Percentiles rank a stretch among this genome's conserved stretches.
These are phyloP conservation scores for Melikaiella ostensackeni DNA, from an alignment of 2,888 invertebrate genomes.

Conservation along the genomic window DNA sequence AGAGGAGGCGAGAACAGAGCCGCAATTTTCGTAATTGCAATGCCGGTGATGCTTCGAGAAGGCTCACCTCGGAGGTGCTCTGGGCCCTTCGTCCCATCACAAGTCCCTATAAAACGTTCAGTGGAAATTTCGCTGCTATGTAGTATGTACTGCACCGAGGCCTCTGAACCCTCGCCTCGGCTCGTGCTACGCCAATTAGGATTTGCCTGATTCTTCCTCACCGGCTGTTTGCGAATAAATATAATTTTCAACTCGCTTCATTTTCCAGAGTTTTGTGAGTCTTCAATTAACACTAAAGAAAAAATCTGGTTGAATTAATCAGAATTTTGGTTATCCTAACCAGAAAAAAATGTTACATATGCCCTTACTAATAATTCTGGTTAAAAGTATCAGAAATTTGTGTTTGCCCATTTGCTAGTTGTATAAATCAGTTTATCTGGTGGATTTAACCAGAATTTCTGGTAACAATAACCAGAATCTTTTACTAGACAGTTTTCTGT, in stretches of 20 bases:
- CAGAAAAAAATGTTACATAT: no score
- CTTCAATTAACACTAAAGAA: no score
- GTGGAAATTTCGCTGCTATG: slow-evolving; percentile 60
- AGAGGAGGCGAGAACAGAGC: slow-evolving; percentile 71
- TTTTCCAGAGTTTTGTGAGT: neutral
- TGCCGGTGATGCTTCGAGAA: slow-evolving; percentile 62
- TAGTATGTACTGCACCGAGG: slow-evolving; percentile 42
- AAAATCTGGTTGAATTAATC: no score
- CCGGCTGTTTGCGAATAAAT: slow-evolving; percentile 39
- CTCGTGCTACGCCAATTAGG: slow-evolving; percentile 62
- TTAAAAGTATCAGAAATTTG: no score
- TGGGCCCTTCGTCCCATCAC: slow-evolving; percentile 37
- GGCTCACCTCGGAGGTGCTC: slow-evolving; percentile 50
- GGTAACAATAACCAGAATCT: no score
- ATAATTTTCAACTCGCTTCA: slow-evolving; percentile 11
- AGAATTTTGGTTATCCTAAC: no score
- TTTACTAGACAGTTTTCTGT: no score
- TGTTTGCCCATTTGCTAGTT: no score
- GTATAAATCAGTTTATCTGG: no score
- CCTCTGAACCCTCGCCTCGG: slow-evolving; percentile 44
- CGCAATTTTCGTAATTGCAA: slow-evolving; percentile 75
- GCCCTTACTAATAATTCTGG: no score
- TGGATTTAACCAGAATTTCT: no score
- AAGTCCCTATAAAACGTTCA: slow-evolving; percentile 41
- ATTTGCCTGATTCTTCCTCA: slow-evolving; percentile 46